These are phyloP conservation scores for Panulirus ornatus DNA, from an alignment of 1,140 invertebrate species.

Conservation along the genomic window DNA sequence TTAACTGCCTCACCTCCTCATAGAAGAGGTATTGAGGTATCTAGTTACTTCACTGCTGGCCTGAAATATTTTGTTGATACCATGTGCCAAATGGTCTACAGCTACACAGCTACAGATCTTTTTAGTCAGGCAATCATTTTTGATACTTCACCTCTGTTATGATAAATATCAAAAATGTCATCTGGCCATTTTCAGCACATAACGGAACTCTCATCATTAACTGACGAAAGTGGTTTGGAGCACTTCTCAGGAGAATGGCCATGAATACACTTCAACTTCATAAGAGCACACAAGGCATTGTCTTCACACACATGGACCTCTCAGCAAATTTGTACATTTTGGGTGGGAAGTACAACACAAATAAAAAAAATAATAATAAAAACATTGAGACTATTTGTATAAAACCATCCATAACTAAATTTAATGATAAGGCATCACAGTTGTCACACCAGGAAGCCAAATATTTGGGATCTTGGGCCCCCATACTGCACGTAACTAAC, in stretches of 20 bases:
- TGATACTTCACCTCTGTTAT: conserved; percentile 18
- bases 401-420: conserved; percentile 64
- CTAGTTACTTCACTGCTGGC: conserved; percentile 29
- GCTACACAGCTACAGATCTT: conserved; percentile 24
- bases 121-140: conserved; percentile 21
- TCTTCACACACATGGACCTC: conserved; percentile 70
- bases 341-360: conserved; percentile 67
- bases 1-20: not conserved
- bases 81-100: conserved; percentile 28
- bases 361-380: conserved; percentile 36
- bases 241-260: conserved; percentile 27
- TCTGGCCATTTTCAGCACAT: conserved; percentile 25
- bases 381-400: conserved; percentile 60
- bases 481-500: conserved; percentile 26
- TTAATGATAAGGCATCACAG: conserved; percentile 72
- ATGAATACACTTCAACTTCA: conserved; percentile 49
- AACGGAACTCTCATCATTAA: conserved; percentile 12
- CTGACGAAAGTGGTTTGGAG: conserved; percentile 31
- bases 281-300: conserved; percentile 68
- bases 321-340: conserved; percentile 72
- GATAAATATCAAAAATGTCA: conserved; percentile 6
- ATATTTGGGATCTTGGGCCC: conserved; percentile 57
- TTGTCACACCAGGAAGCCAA: conserved; percentile 63
- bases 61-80: conserved; percentile 2
- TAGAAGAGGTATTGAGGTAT: not conserved